Evolutionary conservation across 2,888 invertebrate genomes (phyloP).

Genomic region (Nasonia oneida): DNA sequence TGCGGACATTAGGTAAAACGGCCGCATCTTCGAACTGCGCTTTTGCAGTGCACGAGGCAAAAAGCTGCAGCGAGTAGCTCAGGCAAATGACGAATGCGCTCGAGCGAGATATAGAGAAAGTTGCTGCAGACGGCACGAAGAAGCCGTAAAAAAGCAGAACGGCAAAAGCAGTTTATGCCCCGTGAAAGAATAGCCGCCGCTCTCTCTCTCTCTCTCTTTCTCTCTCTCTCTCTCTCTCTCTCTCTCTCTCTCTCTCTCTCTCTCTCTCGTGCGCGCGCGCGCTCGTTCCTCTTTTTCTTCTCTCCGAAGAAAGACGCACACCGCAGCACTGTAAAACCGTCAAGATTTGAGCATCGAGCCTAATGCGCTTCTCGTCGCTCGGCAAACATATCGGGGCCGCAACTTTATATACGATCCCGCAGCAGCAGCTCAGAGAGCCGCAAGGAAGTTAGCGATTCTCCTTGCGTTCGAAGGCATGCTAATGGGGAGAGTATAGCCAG

Average conservation of each 20-base stretch:
- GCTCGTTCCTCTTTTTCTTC: neutral
- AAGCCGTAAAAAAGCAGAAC: conserved; percentile 36
- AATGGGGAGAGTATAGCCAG: conserved; percentile 18
- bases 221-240: no score
- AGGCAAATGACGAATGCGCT: conserved; percentile 22
- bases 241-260: neutral
- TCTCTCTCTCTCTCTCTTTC: neutral
- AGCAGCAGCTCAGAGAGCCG: no score
- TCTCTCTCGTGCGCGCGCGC: neutral
- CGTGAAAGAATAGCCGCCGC: neutral
- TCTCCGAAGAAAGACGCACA: neutral
- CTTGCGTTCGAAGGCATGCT: conserved; percentile 19
- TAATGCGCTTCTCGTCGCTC: neutral
- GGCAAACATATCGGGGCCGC: neutral
- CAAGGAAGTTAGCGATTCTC: conserved; percentile 16
- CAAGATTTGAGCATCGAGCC: conserved; percentile 11
- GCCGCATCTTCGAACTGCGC: neutral
- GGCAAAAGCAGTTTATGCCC: conserved; percentile 18
- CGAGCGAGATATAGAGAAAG: conserved; percentile 25
- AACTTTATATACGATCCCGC: neutral
- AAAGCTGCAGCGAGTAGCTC: neutral
- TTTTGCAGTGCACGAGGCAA: neutral
- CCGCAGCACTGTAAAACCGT: neutral
- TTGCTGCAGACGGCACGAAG: conserved; percentile 3
- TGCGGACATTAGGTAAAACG: conserved; percentile 37